Evolutionary conservation across 2,113 vertebrate species (phyloP).

Genomic region (Eptatretus burgeri): DNA sequence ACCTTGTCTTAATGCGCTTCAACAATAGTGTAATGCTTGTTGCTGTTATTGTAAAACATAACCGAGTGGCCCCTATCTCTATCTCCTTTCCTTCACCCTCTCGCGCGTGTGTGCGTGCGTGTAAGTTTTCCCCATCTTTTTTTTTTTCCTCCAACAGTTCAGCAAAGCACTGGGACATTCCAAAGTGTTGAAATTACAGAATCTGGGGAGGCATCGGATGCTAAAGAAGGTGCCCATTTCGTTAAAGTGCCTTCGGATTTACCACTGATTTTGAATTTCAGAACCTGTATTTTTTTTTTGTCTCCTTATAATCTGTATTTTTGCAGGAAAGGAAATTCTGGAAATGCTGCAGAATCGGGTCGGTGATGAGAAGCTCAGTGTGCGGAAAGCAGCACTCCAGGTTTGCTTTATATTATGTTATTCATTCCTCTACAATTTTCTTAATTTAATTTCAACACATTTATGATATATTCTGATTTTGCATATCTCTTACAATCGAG

Average conservation of each 20-base stretch:
- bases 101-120: too few relatives aligned
- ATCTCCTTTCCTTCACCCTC: too few relatives aligned
- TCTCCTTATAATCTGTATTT: not conserved
- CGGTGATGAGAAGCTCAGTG: conserved; percentile 34
- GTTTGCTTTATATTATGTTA: conserved; percentile 15
- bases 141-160: conserved; percentile 12
- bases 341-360: conserved; percentile 27
- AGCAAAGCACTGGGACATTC: conserved; percentile 17
- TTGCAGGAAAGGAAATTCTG: conserved; percentile 29
- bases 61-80: too few relatives aligned
- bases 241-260: not conserved
- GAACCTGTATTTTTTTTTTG: too few relatives aligned
- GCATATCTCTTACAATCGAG: not conserved
- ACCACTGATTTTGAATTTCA: too few relatives aligned
- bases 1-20: too few relatives aligned
- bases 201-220: conserved; percentile 7
- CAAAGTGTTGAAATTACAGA: conserved; percentile 20
- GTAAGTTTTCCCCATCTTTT: conserved; percentile 11
- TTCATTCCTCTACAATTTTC: not conserved
- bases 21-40: too few relatives aligned
- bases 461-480: not conserved
- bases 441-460: not conserved
- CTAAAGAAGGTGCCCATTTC: conserved; percentile 18
- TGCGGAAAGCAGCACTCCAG: conserved; percentile 67
- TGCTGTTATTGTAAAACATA: too few relatives aligned